phyloP scores from a whole-genome alignment of 2,797 vertebrate species.

The Gorsachius magnificus region DNA sequence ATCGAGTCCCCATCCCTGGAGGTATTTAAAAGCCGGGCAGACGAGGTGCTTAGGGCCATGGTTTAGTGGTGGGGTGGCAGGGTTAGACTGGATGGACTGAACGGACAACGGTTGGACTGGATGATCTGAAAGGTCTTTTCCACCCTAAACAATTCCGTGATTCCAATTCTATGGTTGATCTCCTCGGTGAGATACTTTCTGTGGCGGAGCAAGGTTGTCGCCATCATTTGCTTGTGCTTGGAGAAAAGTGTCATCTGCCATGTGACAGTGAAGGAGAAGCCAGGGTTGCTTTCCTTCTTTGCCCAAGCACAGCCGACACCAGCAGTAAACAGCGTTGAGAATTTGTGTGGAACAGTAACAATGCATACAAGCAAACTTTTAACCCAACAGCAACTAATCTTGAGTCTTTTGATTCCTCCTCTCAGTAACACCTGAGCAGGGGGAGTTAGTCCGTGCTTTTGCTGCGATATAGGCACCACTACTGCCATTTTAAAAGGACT shows the following conservation, averaged over 20 bases:
- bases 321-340: background rate
- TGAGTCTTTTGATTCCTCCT: background rate
- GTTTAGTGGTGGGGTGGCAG: too few relatives aligned
- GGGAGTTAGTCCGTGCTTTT: background rate
- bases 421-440: background rate
- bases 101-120: too few relatives aligned
- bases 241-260: rapidly evolving
- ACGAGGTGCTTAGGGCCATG: too few relatives aligned
- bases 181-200: background rate
- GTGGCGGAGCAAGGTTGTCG: background rate
- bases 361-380: background rate
- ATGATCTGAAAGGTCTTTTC: too few relatives aligned
- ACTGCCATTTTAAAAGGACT: background rate
- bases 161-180: background rate
- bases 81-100: too few relatives aligned
- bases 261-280: background rate
- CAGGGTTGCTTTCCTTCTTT: background rate
- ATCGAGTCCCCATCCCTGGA: too few relatives aligned
- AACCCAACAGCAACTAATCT: background rate
- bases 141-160: too few relatives aligned
- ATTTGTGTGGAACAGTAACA: background rate
- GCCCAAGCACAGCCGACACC: background rate
- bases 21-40: too few relatives aligned
- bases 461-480: background rate
- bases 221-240: background rate